A percentile compares a stretch with the other conserved stretches of the same genome.
Evolutionary conservation across 2,113 vertebrate species (phyloP).

Genomic region (Sander lucioperca): DNA sequence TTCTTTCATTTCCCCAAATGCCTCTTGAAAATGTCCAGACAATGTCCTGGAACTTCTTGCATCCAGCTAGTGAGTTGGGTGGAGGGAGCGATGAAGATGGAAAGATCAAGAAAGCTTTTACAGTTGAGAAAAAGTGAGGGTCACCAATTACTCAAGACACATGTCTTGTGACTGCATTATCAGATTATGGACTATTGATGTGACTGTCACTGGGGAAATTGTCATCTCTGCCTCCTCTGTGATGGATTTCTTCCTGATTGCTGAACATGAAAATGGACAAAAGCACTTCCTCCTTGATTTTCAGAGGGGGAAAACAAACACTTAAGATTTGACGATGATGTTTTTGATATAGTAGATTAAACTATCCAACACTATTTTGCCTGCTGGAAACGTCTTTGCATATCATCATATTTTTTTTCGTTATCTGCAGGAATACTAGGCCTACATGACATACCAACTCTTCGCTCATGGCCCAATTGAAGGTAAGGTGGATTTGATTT

Average conservation of each 20-base stretch:
- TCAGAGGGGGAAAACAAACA: slow-evolving; percentile 15
- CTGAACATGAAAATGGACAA: slow-evolving; percentile 40
- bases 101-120: slow-evolving; percentile 29
- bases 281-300: slow-evolving; percentile 32
- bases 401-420: neutral
- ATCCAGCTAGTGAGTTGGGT: slow-evolving; percentile 2
- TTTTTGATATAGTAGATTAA: slow-evolving; percentile 1
- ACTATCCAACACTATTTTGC: neutral
- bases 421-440: neutral
- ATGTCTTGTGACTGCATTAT: slow-evolving; percentile 53
- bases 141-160: slow-evolving; percentile 51
- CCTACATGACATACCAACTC: neutral
- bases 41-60: slow-evolving; percentile 13
- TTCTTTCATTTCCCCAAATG: slow-evolving; percentile 3
- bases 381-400: neutral
- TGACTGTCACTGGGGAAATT: slow-evolving; percentile 51
- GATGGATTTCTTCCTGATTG: slow-evolving; percentile 60
- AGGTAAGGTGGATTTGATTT: neutral
- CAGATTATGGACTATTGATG: slow-evolving; percentile 53
- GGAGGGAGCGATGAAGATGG: neutral
- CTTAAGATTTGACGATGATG: neutral
- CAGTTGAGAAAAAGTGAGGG: slow-evolving; percentile 30
- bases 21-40: neutral
- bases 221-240: slow-evolving; percentile 29
- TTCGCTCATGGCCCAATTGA: neutral